Evolutionary conservation across 2,113 vertebrate species (phyloP).

Genomic region (Lophius piscatorius): DNA sequence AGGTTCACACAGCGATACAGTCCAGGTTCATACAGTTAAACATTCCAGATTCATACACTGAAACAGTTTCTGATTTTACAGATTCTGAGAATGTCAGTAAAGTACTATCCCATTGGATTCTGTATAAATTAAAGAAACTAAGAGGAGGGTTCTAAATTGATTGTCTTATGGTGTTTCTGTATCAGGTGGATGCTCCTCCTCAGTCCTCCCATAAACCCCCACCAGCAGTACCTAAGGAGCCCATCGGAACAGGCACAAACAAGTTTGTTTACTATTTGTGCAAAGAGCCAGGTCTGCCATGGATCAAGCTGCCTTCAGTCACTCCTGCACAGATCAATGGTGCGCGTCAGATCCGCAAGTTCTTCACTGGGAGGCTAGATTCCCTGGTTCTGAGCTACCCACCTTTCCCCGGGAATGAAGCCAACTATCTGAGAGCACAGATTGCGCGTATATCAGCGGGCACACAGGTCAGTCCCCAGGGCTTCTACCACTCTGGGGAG

Average conservation of each 20-base stretch:
- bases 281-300: conserved; percentile 87
- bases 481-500: conserved; percentile 88
- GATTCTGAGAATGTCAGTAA: too few relatives aligned
- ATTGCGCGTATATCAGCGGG: conserved; percentile 94
- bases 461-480: conserved; percentile 90
- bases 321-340: conserved; percentile 88
- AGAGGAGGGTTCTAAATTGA: background rate
- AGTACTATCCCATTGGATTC: too few relatives aligned
- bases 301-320: conserved; percentile 89
- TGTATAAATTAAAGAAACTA: background rate
- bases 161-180: conserved; percentile 3
- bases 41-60: too few relatives aligned
- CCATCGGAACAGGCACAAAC: conserved; percentile 85
- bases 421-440: conserved; percentile 92
- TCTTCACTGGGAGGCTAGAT: conserved; percentile 89
- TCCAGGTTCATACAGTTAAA: too few relatives aligned
- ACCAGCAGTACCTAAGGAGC: conserved; percentile 84
- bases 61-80: too few relatives aligned
- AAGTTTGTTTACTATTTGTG: conserved; percentile 94
- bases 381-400: conserved; percentile 86
- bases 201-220: conserved; percentile 83
- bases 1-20: too few relatives aligned
- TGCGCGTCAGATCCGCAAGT: conserved; percentile 88
- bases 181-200: conserved; percentile 77
- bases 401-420: conserved; percentile 92